A percentile compares a stretch with the other conserved stretches of the same genome.
phyloP scores from a whole-genome alignment of 1,140 invertebrate species.

The Bathynomus jamesi region DNA sequence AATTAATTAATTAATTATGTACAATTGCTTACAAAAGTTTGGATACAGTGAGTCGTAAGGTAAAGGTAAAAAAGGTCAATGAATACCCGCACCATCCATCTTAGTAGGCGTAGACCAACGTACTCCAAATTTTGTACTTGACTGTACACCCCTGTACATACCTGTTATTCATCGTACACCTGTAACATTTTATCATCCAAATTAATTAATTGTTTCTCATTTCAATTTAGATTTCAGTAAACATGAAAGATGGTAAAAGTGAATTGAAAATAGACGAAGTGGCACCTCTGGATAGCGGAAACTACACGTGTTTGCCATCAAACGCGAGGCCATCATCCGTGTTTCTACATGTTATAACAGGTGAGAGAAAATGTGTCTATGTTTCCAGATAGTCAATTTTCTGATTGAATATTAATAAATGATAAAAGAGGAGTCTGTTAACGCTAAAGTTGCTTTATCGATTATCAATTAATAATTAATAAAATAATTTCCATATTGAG shows the following conservation, averaged over 20 bases:
- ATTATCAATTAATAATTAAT: background rate
- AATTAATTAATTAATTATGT: too few relatives aligned
- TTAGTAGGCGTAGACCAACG: too few relatives aligned
- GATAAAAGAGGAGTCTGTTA: background rate
- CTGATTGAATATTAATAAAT: background rate
- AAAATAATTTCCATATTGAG: background rate
- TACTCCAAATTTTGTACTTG: too few relatives aligned
- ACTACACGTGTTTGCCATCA: constrained; percentile 25
- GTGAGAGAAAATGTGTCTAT: background rate
- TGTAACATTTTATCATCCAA: too few relatives aligned
- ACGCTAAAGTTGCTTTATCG: background rate
- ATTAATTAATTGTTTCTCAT: too few relatives aligned
- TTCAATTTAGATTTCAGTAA: constrained; percentile 22
- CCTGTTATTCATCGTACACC: too few relatives aligned
- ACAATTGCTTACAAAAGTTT: too few relatives aligned
- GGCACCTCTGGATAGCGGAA: constrained; percentile 20
- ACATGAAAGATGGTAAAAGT: constrained; percentile 13
- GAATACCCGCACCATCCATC: too few relatives aligned
- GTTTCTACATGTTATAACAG: constrained; percentile 25
- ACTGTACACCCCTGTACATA: too few relatives aligned
- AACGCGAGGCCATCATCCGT: constrained; percentile 18
- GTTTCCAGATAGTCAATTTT: background rate
- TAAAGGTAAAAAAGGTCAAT: too few relatives aligned
- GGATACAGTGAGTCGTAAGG: too few relatives aligned
- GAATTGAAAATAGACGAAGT: constrained; percentile 19